Conservation (phyloP, 2,888 invertebrate genomes). For the Cactoblastis cactorum region DNA sequence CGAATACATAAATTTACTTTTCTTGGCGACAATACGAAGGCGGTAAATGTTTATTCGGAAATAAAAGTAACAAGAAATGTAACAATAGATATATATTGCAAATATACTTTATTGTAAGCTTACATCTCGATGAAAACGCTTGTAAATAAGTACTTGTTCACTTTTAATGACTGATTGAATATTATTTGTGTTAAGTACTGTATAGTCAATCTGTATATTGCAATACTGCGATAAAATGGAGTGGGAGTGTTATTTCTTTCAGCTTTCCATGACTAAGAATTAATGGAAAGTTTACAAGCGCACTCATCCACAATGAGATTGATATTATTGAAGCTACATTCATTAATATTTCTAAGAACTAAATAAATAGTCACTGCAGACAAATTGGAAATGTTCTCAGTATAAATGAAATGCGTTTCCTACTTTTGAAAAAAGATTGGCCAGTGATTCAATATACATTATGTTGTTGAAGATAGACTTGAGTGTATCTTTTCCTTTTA, state of each 20-base stretch:
- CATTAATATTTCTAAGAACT: slow-evolving; percentile 18
- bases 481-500: no score
- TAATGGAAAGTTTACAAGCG: slow-evolving; percentile 14
- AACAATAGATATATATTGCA: background rate
- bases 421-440: no score
- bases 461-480: no score
- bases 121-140: no score
- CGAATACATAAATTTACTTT: slow-evolving; percentile 1
- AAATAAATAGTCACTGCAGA: slow-evolving; percentile 21
- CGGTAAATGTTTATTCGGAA: no score
- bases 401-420: no score
- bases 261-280: background rate
- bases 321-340: slow-evolving; percentile 16
- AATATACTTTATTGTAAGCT: background rate
- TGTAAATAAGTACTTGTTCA: no score
- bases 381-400: slow-evolving; percentile 23
- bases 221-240: background rate
- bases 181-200: no score
- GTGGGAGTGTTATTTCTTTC: background rate
- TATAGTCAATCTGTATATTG: no score
- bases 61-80: no score
- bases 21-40: background rate
- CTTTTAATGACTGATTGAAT: no score
- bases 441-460: no score
- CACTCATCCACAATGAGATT: slow-evolving; percentile 25